phyloP scores from a whole-genome alignment of 2,797 vertebrate species.

The Enoplosus armatus region DNA sequence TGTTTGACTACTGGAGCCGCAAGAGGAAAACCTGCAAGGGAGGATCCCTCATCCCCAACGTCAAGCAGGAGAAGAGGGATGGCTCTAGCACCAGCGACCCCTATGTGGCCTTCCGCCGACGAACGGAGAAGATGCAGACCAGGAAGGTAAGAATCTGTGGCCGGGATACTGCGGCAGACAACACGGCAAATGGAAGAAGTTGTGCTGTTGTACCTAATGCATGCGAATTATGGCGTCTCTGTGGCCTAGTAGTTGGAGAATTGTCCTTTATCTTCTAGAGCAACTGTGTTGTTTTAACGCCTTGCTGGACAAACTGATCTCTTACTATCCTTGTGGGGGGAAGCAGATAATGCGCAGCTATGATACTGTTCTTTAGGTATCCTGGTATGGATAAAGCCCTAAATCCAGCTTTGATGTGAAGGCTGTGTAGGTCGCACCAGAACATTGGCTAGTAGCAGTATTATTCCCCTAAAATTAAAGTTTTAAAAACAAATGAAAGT shows the following conservation, averaged over 20 bases:
- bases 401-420: neutral
- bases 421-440: no score
- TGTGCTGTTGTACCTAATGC: neutral
- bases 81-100: slow-evolving; percentile 98
- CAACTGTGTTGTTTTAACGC: neutral
- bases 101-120: slow-evolving; percentile 97
- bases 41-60: slow-evolving; percentile 91
- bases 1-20: slow-evolving; percentile 99
- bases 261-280: neutral
- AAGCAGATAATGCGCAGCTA: neutral
- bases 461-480: neutral
- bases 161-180: neutral
- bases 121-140: slow-evolving; percentile 99
- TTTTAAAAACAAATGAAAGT: neutral
- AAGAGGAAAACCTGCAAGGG: slow-evolving; percentile 94
- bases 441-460: no score
- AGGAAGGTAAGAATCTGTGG: slow-evolving; percentile 87
- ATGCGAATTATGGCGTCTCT: neutral
- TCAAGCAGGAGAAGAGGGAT: slow-evolving; percentile 98
- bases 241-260: neutral
- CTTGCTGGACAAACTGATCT: neutral
- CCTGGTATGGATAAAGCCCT: neutral
- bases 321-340: neutral
- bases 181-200: neutral
- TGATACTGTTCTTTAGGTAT: neutral